Base-by-base conservation (phyloP, 2,113 vertebrate species). In the Mellivora capensis region DNA sequence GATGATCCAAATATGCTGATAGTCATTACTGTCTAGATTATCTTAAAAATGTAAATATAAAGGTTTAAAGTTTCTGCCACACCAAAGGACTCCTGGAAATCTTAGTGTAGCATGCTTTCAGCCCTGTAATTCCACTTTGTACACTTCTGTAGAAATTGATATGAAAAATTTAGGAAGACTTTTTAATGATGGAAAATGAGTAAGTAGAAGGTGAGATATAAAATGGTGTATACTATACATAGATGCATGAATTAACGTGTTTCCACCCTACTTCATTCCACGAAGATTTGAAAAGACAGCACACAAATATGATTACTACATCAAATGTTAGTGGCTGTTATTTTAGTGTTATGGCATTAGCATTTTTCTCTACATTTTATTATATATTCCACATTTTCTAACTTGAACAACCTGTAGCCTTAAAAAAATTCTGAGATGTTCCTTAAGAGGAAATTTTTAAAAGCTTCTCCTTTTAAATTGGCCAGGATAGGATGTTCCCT, bases 331-430 rank as follows among this genome's bases (percentile, higher is more conserved):
- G 44, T 62, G n/a, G 34, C 27, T 91, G 6, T 87, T 67, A 54
- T 69, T n/a, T 80, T 85, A 91, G 39, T 8, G 34, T 76, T 91
- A 27, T 52, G 1, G 31, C 34, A 64, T 95, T 89, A 57, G 39
- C 62, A 67, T 83, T 92, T 95, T 93, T 13, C 49, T 71, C 29
- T 49, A 82, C 42, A 34, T 39, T 76, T 71, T 89, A 67, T 62
- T 39, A 47, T 72, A 29, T 67, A 64, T 84, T 93, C 14, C n/a
- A 95, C 2, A 49, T 94, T 96, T 94, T 94, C 67, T 95, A 25
- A 14, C 42, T 21, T 72, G 52, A 20, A 47, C 7, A 93, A 67
- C 11, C 47, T 80, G 1, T 44, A 69, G 21, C 67, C 39, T 86
- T 44, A 81, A 62, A 85, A 49, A 47, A 44, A 52, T 17, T 84